phyloP scores from a whole-genome alignment of 1,140 invertebrate genomes.

The Holcopasites calliopsidis region DNA sequence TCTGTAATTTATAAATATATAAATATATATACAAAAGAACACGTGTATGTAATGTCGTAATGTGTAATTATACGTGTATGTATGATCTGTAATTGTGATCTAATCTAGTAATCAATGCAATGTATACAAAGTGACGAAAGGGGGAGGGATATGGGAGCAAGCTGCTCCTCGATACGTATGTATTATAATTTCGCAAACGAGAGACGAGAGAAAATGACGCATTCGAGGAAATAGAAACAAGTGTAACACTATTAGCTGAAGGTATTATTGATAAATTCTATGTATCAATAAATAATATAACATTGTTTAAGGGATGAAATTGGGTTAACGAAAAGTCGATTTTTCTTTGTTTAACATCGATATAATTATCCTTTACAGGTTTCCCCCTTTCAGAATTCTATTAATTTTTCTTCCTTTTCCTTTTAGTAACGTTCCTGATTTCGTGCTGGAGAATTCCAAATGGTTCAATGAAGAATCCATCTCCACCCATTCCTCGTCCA shows the following conservation, averaged over 20 bases:
- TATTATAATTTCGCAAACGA: slow-evolving; percentile 51
- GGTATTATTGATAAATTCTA: slow-evolving; percentile 69
- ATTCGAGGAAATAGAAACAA: slow-evolving; percentile 38
- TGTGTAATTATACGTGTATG: slow-evolving; percentile 52
- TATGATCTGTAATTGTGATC: slow-evolving; percentile 52
- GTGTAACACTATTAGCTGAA: slow-evolving; percentile 66
- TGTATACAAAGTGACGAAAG: slow-evolving; percentile 42
- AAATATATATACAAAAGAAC: slow-evolving; percentile 33
- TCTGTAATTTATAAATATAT: slow-evolving; percentile 46
- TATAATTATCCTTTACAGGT: no score
- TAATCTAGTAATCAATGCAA: slow-evolving; percentile 39
- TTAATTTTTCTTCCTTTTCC: background rate
- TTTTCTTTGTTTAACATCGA: no score
- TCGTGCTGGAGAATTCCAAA: background rate
- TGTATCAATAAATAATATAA: slow-evolving; percentile 75
- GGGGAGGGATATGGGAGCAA: background rate
- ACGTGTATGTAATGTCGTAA: slow-evolving; percentile 47
- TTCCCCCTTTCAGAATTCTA: background rate
- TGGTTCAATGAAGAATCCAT: background rate
- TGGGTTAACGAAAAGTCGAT: background rate
- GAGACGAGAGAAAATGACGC: slow-evolving; percentile 26
- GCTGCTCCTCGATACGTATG: slow-evolving; percentile 4
- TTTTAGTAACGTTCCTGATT: background rate
- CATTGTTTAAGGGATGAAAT: slow-evolving; percentile 69
- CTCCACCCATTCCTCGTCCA: background rate